Percentiles rank a stretch among this genome's conserved stretches.
Conservation (phyloP, 2,113 vertebrate genomes). For the Rhombomys opimus region DNA sequence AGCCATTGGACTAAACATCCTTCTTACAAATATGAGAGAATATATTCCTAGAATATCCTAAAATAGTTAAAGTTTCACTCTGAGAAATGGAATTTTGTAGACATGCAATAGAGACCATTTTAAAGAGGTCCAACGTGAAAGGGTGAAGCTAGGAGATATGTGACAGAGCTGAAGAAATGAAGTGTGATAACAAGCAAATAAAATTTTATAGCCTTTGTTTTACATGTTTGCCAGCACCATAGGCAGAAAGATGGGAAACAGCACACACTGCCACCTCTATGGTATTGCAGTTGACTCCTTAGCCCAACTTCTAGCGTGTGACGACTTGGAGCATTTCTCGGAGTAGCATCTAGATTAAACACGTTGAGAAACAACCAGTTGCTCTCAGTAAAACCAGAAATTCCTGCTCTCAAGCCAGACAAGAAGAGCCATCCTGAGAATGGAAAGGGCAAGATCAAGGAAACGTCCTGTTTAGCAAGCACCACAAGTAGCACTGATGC, state of each 20-base stretch:
- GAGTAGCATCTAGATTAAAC: background rate
- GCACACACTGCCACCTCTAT: background rate
- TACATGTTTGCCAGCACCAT: background rate
- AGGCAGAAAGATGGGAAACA: background rate
- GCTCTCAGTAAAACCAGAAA: constrained; percentile 60
- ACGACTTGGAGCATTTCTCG: background rate
- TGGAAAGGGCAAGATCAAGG: background rate
- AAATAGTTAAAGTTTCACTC: background rate
- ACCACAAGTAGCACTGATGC: background rate
- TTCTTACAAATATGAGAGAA: background rate
- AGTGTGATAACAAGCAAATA: background rate
- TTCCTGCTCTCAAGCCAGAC: constrained; percentile 52
- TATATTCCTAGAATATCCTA: background rate
- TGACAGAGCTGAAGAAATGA: background rate
- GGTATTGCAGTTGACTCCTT: background rate
- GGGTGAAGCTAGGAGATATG: background rate
- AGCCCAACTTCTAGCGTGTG: background rate
- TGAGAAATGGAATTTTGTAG: background rate
- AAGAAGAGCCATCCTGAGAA: constrained; percentile 4
- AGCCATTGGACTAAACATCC: background rate
- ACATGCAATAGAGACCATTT: background rate
- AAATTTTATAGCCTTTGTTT: background rate
- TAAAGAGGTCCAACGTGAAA: background rate
- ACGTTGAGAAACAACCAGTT: constrained; percentile 29
- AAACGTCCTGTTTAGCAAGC: background rate